Evolutionary conservation across 2,797 vertebrate genomes (phyloP).

Genomic region (Malacoctenus gilli): DNA sequence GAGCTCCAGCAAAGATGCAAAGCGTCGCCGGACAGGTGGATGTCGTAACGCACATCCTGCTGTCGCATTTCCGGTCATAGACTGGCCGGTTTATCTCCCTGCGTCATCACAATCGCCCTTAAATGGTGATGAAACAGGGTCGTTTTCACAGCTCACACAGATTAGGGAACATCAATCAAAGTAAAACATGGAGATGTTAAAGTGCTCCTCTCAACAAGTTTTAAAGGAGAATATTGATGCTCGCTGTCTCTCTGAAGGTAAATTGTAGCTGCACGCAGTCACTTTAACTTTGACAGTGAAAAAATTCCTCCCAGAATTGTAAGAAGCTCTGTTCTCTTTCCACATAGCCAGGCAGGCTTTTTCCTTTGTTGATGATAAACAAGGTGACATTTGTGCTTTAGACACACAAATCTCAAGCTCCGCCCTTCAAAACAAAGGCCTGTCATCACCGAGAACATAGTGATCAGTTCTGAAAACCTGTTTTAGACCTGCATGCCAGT

Average conservation of each 20-base stretch:
- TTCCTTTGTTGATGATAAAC: neutral
- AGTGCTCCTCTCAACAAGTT: no score
- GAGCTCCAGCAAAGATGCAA: slow-evolving; percentile 55
- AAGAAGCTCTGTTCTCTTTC: no score
- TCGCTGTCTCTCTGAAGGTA: no score
- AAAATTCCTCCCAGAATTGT: no score
- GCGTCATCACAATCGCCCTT: slow-evolving; percentile 17
- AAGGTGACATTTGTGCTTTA: neutral
- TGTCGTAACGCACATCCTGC: slow-evolving; percentile 41
- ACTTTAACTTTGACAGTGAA: no score
- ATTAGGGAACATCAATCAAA: neutral
- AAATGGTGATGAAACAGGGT: slow-evolving; percentile 7
- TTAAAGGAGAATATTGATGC: no score
- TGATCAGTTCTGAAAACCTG: no score
- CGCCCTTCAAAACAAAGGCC: no score
- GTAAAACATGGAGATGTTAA: neutral
- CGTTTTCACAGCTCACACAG: neutral
- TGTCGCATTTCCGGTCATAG: slow-evolving; percentile 66
- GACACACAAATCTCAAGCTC: neutral
- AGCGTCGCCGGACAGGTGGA: slow-evolving; percentile 45
- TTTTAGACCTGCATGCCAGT: neutral
- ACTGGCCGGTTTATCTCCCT: slow-evolving; percentile 33
- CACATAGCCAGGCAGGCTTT: no score
- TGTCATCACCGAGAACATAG: no score
- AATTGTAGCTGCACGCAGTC: no score